Evolutionary conservation across 1,140 invertebrate species (phyloP), one percentile per base, ranked within the genome.

Genomic region (Cotesia vestalis): DNA sequence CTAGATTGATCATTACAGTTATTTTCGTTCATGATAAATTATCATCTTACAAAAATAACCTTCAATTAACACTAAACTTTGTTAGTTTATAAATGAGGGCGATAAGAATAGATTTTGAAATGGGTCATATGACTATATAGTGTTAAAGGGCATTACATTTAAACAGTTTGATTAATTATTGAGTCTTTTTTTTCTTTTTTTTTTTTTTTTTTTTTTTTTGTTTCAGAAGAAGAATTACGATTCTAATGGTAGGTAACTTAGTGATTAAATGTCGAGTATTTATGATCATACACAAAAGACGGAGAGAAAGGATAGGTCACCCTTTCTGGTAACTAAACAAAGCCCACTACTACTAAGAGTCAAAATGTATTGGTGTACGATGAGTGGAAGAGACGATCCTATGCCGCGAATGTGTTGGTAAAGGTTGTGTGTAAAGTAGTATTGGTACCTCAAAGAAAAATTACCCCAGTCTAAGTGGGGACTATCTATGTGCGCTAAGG

Each of bases 401-500:
- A 60, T n/a, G 34, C 34, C 55, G 51, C 46, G 59, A 51, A 60
- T 59, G 76, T 75, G 67, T 59, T 73, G 69, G 75, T 75, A 59
- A 77, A 75, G 74, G 77, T 77, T 62, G 75, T 63, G 75, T 63
- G 75, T 69, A 46, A 71, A 76, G 70, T 70, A 66, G 80, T 80
- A 77, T 80, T 79, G 73, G 81, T 82, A 78, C 75, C 76, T 73
- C 76, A 81, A 85, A 83, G 80, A 84, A 85, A 86, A 84, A 85
- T 84, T 71, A 66, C 60, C 69, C 67, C 67, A 69, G 72, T 61
- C 55, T 60, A 59, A 64, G 75, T 74, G 68, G 68, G 52, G 9
- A 64, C 74, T 71, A 68, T 76, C 38, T 51, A 66, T 71, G 73
- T 73, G 80, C 77, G 61, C 79, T 83, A 83, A 83, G 83, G 74